These are phyloP conservation scores for Cataglyphis rosenhaueri DNA, from an alignment of 2,888 invertebrate genomes.

Conservation along the genomic window DNA sequence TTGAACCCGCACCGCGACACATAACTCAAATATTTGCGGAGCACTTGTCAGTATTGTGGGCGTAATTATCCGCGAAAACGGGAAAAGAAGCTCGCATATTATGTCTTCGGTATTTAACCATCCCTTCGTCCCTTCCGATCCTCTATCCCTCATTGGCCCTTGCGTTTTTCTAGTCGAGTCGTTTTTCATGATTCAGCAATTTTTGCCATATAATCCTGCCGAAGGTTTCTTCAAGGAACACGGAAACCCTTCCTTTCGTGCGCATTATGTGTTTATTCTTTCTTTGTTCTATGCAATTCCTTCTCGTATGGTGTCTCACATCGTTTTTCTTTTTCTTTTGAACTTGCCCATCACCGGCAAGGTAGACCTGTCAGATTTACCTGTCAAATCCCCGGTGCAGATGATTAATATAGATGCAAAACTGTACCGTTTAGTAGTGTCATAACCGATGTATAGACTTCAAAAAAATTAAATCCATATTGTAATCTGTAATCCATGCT, in stretches of 20 bases:
- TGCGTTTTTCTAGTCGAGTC: conserved; percentile 44
- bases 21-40: conserved; percentile 71
- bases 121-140: neutral
- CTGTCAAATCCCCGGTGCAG: neutral
- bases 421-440: neutral
- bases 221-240: conserved; percentile 79
- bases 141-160: neutral
- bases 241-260: conserved; percentile 79
- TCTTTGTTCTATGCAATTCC: conserved; percentile 62
- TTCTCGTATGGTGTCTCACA: neutral
- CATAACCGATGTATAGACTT: neutral
- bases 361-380: neutral
- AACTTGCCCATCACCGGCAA: neutral
- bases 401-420: neutral
- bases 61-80: conserved; percentile 66
- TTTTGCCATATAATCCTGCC: conserved; percentile 73
- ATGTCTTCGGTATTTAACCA: conserved; percentile 48
- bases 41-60: conserved; percentile 68
- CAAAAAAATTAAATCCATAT: neutral
- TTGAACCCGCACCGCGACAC: conserved; percentile 59
- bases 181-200: conserved; percentile 80
- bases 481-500: neutral
- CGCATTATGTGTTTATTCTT: conserved; percentile 83
- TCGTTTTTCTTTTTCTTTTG: neutral
- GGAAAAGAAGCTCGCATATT: conserved; percentile 65